phyloP scores from a whole-genome alignment of 2,113 vertebrate genomes.

The Tupaia tana region DNA sequence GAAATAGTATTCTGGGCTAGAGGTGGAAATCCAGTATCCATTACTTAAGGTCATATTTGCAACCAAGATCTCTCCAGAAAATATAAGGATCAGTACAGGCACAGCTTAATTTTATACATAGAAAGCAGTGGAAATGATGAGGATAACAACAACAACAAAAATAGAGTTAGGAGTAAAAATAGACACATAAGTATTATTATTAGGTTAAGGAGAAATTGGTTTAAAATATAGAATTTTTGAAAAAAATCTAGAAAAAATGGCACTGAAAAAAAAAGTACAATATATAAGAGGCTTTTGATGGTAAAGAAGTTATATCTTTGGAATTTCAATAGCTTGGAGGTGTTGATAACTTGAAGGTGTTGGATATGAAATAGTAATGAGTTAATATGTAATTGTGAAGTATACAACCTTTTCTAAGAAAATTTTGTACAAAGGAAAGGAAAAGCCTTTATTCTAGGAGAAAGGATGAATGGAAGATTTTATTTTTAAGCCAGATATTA shows the following conservation, averaged over 20 bases:
- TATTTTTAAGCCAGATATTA: too few relatives aligned
- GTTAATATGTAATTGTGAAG: background rate
- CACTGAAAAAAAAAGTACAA: background rate
- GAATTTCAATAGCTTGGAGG: background rate
- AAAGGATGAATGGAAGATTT: background rate
- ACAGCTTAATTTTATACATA: background rate
- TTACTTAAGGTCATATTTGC: background rate
- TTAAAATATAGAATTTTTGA: background rate
- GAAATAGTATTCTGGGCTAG: background rate
- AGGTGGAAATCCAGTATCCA: background rate
- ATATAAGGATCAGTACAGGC: background rate
- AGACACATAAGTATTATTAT: background rate
- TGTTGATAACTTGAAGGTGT: too few relatives aligned
- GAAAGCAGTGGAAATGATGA: background rate
- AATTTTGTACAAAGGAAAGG: background rate
- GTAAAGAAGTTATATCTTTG: background rate
- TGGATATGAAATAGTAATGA: background rate
- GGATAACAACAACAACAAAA: background rate
- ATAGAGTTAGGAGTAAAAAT: background rate
- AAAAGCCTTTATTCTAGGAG: background rate
- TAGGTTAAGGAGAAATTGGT: background rate
- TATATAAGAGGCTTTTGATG: background rate
- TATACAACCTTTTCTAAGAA: background rate
- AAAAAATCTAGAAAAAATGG: background rate
- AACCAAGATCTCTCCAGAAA: background rate